Base-by-base conservation (phyloP, 2,797 vertebrate genomes). In the Anas bernieri region DNA sequence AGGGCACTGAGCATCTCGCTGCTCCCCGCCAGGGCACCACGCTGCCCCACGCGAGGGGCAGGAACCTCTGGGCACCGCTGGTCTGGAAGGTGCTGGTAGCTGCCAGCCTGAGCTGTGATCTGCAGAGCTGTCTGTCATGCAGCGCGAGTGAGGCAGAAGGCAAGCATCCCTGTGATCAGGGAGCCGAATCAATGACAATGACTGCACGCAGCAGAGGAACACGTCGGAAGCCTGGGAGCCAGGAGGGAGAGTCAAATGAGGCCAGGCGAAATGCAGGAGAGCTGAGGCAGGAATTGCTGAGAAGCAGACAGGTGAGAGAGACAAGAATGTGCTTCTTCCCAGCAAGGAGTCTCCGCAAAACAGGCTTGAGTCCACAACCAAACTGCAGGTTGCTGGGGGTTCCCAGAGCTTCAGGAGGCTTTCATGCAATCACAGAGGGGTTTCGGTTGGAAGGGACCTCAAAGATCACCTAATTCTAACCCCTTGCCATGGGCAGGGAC, bases 1-100 rank as follows among this genome's bases (percentile, higher is more conserved):
- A 28, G 50, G 16, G 48, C 48, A 25, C 48, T 25, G 48, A 50
- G 48, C 48, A 50, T 50, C 48, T 50, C 39, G 9, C 62, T 43
- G 62, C 62, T 52, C 50, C 62, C 30, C 20, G 85, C 76, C 2
- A 41, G 50, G 67, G 5, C 52, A 45, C n/a, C 13, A 1, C 54
- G 2, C 54, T 28, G 2, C 0, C 52, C 16, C 73, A 58, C 66
- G 0, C 2, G 10, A 7, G 54, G 30, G 2, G 48, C 48, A 0
- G 7, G 0, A 8, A 20, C 43, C 64, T 16, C n/a, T 7, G 50
- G 35, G 2, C 12, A 28, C 45, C 41, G 14, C 63, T 7, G 2
- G 14, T 0, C 56, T 1, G 52, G 83, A 62, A 82, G 78, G 52
- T 10, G 48, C 82, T 8, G 78, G 64, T 31, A 41, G 58, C 74